Conservation (phyloP, 2,113 vertebrate species). For the Onychorhynchus coronatus region DNA sequence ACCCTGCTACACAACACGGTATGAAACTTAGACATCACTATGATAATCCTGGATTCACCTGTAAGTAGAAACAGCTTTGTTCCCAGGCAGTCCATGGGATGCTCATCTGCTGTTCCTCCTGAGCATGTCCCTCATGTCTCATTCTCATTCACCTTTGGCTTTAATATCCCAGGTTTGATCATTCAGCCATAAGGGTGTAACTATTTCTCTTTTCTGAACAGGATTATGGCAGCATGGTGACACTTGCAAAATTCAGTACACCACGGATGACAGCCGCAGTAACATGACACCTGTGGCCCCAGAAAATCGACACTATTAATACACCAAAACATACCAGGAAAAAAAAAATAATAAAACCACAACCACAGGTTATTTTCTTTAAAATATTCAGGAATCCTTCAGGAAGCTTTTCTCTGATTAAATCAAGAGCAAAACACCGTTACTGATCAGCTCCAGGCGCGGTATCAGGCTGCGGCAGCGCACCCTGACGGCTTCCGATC, state of each 20-base stretch:
- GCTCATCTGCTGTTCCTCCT: not conserved
- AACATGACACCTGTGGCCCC: not conserved
- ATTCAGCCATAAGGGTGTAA: not conserved
- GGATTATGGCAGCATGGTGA: not conserved
- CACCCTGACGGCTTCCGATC: not conserved
- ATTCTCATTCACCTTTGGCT: not conserved
- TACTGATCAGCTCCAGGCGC: accelerated
- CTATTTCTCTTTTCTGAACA: not conserved
- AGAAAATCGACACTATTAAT: not conserved
- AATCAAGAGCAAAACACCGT: not conserved
- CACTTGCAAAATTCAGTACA: not conserved
- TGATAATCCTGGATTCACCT: not conserved
- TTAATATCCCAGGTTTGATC: not conserved
- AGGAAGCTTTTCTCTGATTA: not conserved
- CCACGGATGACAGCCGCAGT: accelerated
- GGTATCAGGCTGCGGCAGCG: accelerated
- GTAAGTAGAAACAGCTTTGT: not conserved
- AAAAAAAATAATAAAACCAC: not conserved
- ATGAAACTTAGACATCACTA: not conserved
- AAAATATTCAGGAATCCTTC: not conserved
- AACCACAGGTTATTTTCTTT: not conserved
- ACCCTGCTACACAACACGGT: not conserved
- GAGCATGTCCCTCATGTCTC: accelerated
- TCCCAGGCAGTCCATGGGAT: not conserved
- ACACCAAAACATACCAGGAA: not conserved